Conservation (phyloP, 2,113 vertebrate species). For the Melospiza georgiana region DNA sequence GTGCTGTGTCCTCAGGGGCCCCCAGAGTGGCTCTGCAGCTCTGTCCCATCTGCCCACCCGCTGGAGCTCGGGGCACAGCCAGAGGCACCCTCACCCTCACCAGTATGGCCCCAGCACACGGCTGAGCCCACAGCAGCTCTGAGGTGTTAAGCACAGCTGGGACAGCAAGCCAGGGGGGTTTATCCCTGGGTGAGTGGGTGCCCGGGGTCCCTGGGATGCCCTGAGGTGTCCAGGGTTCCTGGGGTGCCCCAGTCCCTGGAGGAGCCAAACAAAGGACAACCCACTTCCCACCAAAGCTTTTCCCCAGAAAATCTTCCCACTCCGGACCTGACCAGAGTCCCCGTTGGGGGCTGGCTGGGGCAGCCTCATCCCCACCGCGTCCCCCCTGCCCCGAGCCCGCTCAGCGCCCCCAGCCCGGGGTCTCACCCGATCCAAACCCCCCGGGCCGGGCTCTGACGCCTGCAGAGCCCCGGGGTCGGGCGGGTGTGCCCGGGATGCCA, state of each 20-base stretch:
- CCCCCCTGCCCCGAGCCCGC: fast-evolving
- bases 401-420: neutral
- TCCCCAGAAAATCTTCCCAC: neutral
- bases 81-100: fast-evolving
- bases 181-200: fast-evolving
- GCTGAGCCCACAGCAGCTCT: neutral
- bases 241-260: neutral
- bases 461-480: neutral
- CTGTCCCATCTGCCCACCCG: fast-evolving
- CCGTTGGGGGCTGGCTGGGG: fast-evolving
- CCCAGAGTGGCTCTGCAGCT: neutral
- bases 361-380: neutral
- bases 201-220: neutral
- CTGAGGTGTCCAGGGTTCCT: neutral
- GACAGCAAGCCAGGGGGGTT: fast-evolving
- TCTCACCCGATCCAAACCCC: neutral
- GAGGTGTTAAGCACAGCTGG: fast-evolving
- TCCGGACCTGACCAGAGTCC: fast-evolving
- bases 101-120: fast-evolving
- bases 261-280: fast-evolving
- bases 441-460: neutral
- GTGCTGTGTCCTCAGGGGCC: fast-evolving
- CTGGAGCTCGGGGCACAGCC: fast-evolving
- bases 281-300: neutral
- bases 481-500: neutral